Evolutionary conservation across 2,113 vertebrate species (phyloP), one percentile per base, ranked within the genome.

Genomic region (Erinaceus europaeus): DNA sequence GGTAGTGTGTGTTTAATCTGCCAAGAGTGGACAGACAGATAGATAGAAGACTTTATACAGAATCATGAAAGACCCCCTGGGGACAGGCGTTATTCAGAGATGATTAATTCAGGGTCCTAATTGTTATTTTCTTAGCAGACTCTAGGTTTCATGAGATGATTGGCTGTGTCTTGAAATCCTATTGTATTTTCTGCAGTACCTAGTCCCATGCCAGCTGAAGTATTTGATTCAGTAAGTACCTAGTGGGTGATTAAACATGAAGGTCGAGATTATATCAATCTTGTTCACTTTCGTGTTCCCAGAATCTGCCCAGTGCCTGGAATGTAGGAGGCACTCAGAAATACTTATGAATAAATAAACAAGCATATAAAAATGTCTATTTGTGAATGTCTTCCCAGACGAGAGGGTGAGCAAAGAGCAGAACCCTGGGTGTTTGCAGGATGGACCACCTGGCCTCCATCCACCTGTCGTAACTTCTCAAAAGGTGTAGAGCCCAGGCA

Each of bases 261-360:
- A 4, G 38, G 14, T 57, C 48, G 44, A 89, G 68, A 74, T 3
- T 4, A 0, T 40, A 29, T 86, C 50, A 20, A 11, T 52, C n/a
- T 91, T 52, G 32, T 42, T 87, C 9, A 18, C 5, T 23, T 88
- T 52, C 27, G 32, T 38, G 11, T 46, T 11, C 38, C 38, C n/a
- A 44, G 27, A 2, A 73, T 64, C 57, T 71, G 36, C 40, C 57
- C 46, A n/a, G 13, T 65, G 1, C 42, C 32, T 81, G 42, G 53
- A 74, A 68, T 53, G 27, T 14, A 59, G 23, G 25, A 84, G 55
- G 14, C 9, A 7, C 36, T 81, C 23, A 53, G 55, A 78, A 89
- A 73, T 73, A 82, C 38, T 76, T 80, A 50, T 11, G n/a, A 65
- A 21, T 77, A 44, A 91, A 64, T 46, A 25, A 72, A 40, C 20